These are phyloP conservation scores for Serranus cabrilla DNA, from an alignment of 2,797 vertebrate species.

Conservation along the genomic window DNA sequence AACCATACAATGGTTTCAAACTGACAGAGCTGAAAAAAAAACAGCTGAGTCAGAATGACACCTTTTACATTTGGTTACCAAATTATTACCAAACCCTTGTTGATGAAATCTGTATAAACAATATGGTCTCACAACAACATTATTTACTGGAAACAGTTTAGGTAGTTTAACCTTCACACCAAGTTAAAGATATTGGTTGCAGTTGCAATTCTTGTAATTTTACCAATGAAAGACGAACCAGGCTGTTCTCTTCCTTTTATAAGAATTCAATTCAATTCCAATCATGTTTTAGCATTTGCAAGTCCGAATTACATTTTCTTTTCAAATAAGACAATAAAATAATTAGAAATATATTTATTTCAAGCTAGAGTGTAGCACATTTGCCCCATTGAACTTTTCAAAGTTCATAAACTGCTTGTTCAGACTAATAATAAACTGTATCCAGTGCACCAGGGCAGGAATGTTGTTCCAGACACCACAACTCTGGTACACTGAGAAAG, in stretches of 20 bases:
- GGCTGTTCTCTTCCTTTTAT: not conserved
- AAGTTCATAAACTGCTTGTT: no score
- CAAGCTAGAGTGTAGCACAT: no score
- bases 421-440: no score
- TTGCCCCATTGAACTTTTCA: no score
- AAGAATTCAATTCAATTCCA: not conserved
- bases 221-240: not conserved
- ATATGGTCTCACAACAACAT: not conserved
- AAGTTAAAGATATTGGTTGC: not conserved
- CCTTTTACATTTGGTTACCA: not conserved
- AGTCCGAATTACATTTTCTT: not conserved
- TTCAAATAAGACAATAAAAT: not conserved
- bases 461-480: no score
- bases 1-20: not conserved
- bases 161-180: not conserved
- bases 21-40: not conserved
- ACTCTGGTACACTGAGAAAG: no score
- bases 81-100: not conserved
- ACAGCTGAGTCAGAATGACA: constrained; percentile 7
- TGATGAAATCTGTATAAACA: not conserved
- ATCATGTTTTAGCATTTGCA: not conserved
- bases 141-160: not conserved
- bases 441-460: no score
- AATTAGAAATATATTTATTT: no score
- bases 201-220: not conserved